Base-by-base conservation (phyloP, 2,888 invertebrate species). In the Cataglyphis albicans region DNA sequence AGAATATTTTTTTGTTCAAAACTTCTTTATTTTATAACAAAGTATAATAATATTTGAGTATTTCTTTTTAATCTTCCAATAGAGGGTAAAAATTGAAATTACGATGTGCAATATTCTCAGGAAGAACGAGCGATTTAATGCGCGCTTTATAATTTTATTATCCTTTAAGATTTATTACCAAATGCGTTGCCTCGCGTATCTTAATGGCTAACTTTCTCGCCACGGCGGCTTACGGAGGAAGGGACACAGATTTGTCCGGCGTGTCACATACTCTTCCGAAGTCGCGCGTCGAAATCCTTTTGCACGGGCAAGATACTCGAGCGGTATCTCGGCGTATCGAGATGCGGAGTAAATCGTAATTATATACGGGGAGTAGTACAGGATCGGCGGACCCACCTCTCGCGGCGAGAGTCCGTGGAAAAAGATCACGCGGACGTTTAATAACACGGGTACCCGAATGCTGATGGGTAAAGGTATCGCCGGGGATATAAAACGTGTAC, bases 271-370 rank as follows among this genome's bases (percentile, higher is more conserved):
- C 74, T 55, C 81, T 59, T 82, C 61, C 84, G 84, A 83, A 83
- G 85, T 84, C 81, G 83, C 86, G 75, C 65, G 75, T 74, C 59
- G 73, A 82, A 84, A 88, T 86, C 86, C 84, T 81, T 67, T 86
- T 87, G 83, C 70, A 80, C 80, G 68, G 72, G 70, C 82, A 84
- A 84, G 84, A 89, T 88, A 84, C 81, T 82, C 84, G 68, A 81
- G 82, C 82, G 83, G 88, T 82, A 86, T 86, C 83, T 81, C 83
- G 86, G 87, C 84, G 88, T 82, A 86, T 86, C 83, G 86, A 83
- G 88, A 88, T 86, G 88, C 88, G 87, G 73, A 88, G 88, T 84
- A 87, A 90, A 89, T 90, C 86, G 89, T 87, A 89, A 89, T 89
- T 88, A 88, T 84, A 88, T 84, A 88, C 85, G 86, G 83, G 80